Percentiles rank a stretch among this genome's conserved stretches.
These are phyloP conservation scores for Miniopterus natalensis DNA, from an alignment of 2,113 vertebrate genomes.

Conservation along the genomic window DNA sequence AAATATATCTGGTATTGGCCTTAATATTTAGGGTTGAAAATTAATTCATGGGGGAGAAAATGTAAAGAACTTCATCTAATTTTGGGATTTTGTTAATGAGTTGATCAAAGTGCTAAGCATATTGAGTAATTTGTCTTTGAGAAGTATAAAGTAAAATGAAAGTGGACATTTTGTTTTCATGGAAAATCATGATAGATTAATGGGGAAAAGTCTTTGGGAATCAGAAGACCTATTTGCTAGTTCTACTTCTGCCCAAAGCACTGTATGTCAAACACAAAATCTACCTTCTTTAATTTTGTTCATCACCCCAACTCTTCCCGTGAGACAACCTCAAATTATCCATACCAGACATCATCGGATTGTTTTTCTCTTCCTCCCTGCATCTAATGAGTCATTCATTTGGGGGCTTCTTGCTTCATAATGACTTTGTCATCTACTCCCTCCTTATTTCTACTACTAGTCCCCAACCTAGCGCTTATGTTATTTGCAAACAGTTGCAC, in stretches of 20 bases:
- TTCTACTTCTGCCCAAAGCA: not conserved
- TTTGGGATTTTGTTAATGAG: not conserved
- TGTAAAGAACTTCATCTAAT: not conserved
- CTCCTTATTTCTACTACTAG: not conserved
- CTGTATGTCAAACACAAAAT: not conserved
- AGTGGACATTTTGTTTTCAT: not conserved
- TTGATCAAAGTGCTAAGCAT: not conserved
- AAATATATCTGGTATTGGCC: not conserved
- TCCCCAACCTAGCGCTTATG: not conserved
- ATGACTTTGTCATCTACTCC: not conserved
- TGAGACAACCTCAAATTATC: not conserved
- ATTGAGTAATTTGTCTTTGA: slow-evolving; percentile 17
- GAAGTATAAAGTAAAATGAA: not conserved
- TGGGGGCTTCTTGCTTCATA: not conserved
- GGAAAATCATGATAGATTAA: not conserved
- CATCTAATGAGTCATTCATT: not conserved
- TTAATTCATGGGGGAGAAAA: not conserved
- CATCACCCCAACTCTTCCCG: not conserved
- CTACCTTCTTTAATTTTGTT: not conserved
- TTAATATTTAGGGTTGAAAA: slow-evolving; percentile 18
- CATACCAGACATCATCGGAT: not conserved
- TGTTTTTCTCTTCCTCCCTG: not conserved
- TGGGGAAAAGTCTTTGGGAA: not conserved
- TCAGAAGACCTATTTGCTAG: not conserved
- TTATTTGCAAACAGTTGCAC: not conserved